Evolutionary conservation across 2,888 invertebrate species (phyloP).

Genomic region (Mesorhabditis spiculigera): DNA sequence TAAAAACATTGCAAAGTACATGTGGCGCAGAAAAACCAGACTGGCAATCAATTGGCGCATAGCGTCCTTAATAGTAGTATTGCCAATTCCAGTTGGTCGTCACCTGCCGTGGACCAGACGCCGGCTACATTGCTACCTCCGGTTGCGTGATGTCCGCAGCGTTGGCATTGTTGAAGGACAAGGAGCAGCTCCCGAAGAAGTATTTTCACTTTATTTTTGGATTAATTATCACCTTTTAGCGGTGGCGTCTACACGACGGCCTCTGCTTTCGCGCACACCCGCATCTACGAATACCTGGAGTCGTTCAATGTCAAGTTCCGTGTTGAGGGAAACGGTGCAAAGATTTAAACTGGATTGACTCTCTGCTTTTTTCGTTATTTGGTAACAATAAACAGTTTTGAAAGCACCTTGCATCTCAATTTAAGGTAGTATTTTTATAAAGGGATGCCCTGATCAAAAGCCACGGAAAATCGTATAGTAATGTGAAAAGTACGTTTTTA

Average conservation of each 20-base stretch:
- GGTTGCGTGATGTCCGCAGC: slow-evolving; percentile 73
- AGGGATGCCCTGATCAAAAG: too few species aligned
- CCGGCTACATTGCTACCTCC: slow-evolving; percentile 62
- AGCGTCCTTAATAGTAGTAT: too few species aligned
- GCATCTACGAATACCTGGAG: slow-evolving; percentile 72
- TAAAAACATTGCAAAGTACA: not conserved
- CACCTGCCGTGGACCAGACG: slow-evolving; percentile 67
- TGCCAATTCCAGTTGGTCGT: slow-evolving; percentile 63
- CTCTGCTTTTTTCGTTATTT: slow-evolving; percentile 8
- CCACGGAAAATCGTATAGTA: too few species aligned
- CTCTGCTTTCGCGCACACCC: slow-evolving; percentile 76
- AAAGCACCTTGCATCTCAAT: too few species aligned
- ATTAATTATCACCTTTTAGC: slow-evolving; percentile 63
- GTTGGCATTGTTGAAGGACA: slow-evolving; percentile 73
- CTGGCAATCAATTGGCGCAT: too few species aligned
- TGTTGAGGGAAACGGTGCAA: not conserved
- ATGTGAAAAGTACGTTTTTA: too few species aligned
- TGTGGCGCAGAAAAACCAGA: too few species aligned
- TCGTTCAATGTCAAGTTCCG: slow-evolving; percentile 66
- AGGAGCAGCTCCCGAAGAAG: slow-evolving; percentile 73
- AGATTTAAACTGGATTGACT: slow-evolving; percentile 20
- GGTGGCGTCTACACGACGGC: slow-evolving; percentile 83
- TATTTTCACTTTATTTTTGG: slow-evolving; percentile 60
- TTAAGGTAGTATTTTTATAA: too few species aligned
- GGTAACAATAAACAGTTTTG: too few species aligned